Conservation (phyloP, 1,140 invertebrate genomes). For the Anoplolepis gracilipes region DNA sequence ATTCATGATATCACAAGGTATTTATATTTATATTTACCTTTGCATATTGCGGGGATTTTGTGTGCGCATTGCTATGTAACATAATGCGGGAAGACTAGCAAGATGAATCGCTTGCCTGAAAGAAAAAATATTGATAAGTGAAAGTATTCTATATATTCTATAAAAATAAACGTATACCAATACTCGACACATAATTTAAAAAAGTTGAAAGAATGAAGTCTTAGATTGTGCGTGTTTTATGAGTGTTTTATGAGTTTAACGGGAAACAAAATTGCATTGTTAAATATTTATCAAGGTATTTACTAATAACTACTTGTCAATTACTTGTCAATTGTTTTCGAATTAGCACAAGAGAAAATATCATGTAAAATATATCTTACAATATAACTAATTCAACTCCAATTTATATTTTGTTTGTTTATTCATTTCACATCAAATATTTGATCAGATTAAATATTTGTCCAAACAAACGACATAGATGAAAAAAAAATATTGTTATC, state of each 20-base stretch:
- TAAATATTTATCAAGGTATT: not conserved
- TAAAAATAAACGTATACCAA: not conserved
- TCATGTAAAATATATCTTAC: constrained; percentile 4
- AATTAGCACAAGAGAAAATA: not conserved
- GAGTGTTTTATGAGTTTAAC: not conserved
- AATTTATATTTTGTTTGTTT: not conserved
- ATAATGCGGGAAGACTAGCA: constrained; percentile 90
- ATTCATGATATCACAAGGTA: not conserved
- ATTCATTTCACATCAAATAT: too few species aligned
- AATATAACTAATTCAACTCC: constrained; percentile 25
- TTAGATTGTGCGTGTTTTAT: not conserved
- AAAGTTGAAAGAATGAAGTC: constrained; percentile 4
- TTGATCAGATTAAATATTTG: not conserved
- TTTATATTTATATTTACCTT: constrained; percentile 83
- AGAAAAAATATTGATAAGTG: constrained; percentile 9
- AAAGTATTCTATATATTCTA: not conserved
- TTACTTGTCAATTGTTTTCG: not conserved
- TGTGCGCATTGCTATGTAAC: constrained; percentile 90
- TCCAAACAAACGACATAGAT: not conserved
- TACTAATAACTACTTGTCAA: not conserved
- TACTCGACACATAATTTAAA: not conserved
- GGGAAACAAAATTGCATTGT: not conserved
- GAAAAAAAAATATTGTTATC: not conserved
- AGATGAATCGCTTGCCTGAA: constrained; percentile 92
- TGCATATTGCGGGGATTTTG: constrained; percentile 88